Evolutionary conservation across 2,888 invertebrate species (phyloP), one percentile per base, ranked within the genome.

Genomic region (Chelonus formosanus): DNA sequence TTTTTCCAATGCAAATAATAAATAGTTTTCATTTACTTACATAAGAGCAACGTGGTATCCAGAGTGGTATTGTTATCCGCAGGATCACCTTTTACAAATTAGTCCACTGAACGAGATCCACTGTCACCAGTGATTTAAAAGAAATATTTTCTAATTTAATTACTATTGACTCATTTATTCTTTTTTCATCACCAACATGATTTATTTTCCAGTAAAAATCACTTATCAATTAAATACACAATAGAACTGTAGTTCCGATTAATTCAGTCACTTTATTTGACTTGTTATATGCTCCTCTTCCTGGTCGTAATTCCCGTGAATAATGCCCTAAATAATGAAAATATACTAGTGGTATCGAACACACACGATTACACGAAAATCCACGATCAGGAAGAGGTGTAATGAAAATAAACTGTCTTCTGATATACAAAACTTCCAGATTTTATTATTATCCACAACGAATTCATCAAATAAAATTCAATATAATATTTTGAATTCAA

Each of bases 21-120:
- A 20, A 8, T 35, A 48, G 35, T 58, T 35, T 59, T 59, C 4
- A 45, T 6, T 3, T 34, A 81, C 83, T 82, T 81, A 84, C 83
- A 80, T 82, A 82, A 77, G 76, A 83, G 81, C 82, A 83, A 78
- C 76, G 78, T 79, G 80, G 80, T 79, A 80, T 80, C 76, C 79
- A 79, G 80, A 82, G 80, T 81, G 81, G 75, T 78, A 76, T 80
- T 81, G 77, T 74, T 79, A 78, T 77, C 78, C 79, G 73, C 79
- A 71, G 79, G 79, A 79, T 77, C 76, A 75, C 75, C 77, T 79
- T 75, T 75, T 77, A 75, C 75, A 78, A 80, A 80, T 76, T 75
- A 79, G 82, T 81, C 78, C 81, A 80, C 78, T 76, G 75, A 78
- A 75, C 73, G 73, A 73, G 71, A 66, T 20, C 20, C 81, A 82